Conservation (phyloP, 2,888 invertebrate genomes). For the Melieria picta region DNA sequence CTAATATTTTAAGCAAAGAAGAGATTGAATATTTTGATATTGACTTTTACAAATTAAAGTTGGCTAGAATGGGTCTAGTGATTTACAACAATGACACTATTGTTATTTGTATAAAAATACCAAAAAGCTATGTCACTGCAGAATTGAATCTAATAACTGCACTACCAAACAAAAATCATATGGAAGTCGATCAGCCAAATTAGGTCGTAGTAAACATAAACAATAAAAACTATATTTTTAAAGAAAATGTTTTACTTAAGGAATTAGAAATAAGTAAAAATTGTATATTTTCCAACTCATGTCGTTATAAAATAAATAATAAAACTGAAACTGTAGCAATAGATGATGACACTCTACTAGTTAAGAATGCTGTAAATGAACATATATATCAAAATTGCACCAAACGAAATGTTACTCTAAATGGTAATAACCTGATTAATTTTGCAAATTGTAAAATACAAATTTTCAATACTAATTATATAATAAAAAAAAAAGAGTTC, state of each 20-base stretch:
- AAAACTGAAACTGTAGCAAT: constrained; percentile 3
- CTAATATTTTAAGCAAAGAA: constrained; percentile 17
- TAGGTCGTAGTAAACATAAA: constrained; percentile 15
- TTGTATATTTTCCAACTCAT: constrained; percentile 14
- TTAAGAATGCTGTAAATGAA: constrained; percentile 15
- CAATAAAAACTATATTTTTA: constrained; percentile 5
- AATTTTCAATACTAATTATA: too few species aligned
- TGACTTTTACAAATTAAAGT: constrained; percentile 21
- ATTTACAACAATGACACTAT: constrained; percentile 7
- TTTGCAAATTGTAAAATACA: too few species aligned
- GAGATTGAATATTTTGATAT: constrained; percentile 20
- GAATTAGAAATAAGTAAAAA: constrained; percentile 24
- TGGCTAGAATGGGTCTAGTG: constrained; percentile 8
- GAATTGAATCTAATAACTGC: constrained; percentile 21
- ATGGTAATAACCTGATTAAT: too few species aligned
- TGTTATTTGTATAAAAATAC: constrained; percentile 3
- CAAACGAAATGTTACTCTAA: too few species aligned
- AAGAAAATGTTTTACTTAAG: constrained; percentile 10
- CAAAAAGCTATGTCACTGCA: constrained; percentile 8
- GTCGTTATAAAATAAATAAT: constrained; percentile 16
- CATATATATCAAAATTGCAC: constrained; percentile 4
- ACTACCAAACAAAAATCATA: constrained; percentile 19
- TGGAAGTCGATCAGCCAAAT: constrained; percentile 11
- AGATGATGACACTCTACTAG: constrained; percentile 18
- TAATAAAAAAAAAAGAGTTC: too few species aligned